Evolutionary conservation across 2,113 vertebrate genomes (phyloP), one percentile per base, ranked within the genome.

Genomic region (Girardinichthys multiradiatus): DNA sequence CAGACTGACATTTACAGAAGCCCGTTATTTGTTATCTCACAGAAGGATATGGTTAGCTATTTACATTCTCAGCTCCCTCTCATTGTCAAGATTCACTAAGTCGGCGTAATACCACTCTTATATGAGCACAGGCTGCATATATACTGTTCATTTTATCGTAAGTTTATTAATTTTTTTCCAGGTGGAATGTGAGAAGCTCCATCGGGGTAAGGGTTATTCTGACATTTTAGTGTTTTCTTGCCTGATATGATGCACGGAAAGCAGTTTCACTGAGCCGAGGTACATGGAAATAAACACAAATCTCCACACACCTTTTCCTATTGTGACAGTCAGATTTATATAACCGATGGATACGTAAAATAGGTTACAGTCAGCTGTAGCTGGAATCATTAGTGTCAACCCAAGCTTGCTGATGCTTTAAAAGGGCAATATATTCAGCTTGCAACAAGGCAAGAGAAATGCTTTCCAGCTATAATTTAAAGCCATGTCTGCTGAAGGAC

Each of bases 1-100:
- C 75, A 48, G 69, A 24, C 74, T 90, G 86, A 81, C 84, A 83
- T 86, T 90, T 83, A 82, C 77, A 61, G 63, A 79, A 73, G 77
- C 82, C 70, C 72, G 70, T 45, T 66, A 24, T 73, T 77, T 71
- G 65, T 77, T 72, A 82, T 78, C 78, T 79, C 80, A 9, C 73
- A 66, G 73, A 29, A 37, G 1, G 65, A 82, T 71, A 72, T 39
- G 82, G 48, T 57, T 27, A 89, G 74, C 74, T 81, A 79, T 83
- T 83, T 7, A 27, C 57, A 48, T 51, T 45, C 54, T 27, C 60
- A 17, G n/a, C 70, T 57, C 65, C 33, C 24, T 15, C 26, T 27
- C 24, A 13, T 71, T 69, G 66, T 30, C 64, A 14, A 42, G 10
- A 39, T 70, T 79, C 42, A 17, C 7, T 11, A 6, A 35, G 33